Conservation (phyloP, 2,113 vertebrate species). For the Actenoides lindsayi region DNA sequence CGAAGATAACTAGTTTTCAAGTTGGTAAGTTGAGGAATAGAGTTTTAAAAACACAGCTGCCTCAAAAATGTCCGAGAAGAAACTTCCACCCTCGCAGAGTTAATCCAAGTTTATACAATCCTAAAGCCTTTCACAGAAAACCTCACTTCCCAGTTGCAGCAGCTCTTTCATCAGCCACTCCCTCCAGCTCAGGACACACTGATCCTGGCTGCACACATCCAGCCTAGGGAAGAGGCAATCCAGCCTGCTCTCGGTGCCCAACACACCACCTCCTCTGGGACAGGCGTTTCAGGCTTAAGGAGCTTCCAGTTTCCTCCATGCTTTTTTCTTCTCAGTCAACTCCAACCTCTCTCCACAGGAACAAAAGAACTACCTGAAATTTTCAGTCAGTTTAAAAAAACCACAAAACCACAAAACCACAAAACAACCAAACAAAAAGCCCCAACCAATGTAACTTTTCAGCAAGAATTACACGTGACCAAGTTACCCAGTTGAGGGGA, state of each 20-base stretch:
- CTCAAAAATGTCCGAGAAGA: not conserved
- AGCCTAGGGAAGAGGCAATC: not conserved
- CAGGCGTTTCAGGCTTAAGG: not conserved
- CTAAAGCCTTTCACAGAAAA: slow-evolving; percentile 27
- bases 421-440: too few species aligned
- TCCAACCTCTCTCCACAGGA: not conserved
- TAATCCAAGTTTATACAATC: slow-evolving; percentile 34
- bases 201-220: not conserved
- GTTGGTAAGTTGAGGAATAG: not conserved
- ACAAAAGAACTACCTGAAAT: not conserved
- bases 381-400: not conserved
- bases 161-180: slow-evolving; percentile 41
- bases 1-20: not conserved
- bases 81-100: not conserved
- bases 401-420: too few species aligned
- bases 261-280: not conserved
- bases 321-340: not conserved
- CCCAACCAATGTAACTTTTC: not conserved
- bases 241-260: not conserved
- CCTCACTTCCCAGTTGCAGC: not conserved
- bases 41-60: not conserved
- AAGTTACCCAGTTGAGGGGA: not conserved
- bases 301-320: not conserved
- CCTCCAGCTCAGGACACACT: slow-evolving; percentile 1
- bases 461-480: not conserved